A percentile compares a stretch with the other conserved stretches of the same genome.
phyloP scores from a whole-genome alignment of 2,113 vertebrate species.

The Cinclus cinclus region DNA sequence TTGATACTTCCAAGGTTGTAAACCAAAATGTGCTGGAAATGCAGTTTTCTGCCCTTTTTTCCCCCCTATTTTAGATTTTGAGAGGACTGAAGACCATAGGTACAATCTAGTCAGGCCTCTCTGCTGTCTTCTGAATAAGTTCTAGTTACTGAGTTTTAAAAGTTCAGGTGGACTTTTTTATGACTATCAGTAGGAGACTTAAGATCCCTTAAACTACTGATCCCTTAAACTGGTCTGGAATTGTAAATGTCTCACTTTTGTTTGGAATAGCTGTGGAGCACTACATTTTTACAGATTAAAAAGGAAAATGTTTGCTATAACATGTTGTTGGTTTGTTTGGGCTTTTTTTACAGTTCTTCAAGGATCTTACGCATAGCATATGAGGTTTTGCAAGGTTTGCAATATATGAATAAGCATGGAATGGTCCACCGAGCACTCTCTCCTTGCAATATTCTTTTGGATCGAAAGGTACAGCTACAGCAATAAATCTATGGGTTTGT shows the following conservation, averaged over 20 bases:
- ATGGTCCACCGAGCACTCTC: conserved; percentile 92
- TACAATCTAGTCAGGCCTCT: neutral
- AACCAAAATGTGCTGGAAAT: neutral
- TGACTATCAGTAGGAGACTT: neutral
- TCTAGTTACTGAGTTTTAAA: neutral
- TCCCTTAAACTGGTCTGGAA: neutral
- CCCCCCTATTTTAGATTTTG: neutral
- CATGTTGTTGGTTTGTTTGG: neutral
- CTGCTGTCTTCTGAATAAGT: neutral
- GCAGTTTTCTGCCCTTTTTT: neutral
- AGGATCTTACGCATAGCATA: conserved; percentile 86
- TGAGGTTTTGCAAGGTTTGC: conserved; percentile 90
- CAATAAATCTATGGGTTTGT: neutral
- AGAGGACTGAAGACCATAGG: neutral
- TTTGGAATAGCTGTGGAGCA: neutral
- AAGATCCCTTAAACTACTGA: neutral
- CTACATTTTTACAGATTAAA: neutral
- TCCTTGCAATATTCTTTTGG: conserved; percentile 89
- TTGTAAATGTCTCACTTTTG: neutral
- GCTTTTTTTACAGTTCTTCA: conserved; percentile 70
- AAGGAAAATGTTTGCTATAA: neutral
- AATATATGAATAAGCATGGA: conserved; percentile 91
- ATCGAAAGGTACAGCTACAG: conserved; percentile 82
- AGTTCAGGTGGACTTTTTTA: neutral
- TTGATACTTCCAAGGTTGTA: neutral